A percentile compares a stretch with the other conserved stretches of the same genome.
Conservation (phyloP, 2,888 invertebrate species). For the Drosophila infuscata region DNA sequence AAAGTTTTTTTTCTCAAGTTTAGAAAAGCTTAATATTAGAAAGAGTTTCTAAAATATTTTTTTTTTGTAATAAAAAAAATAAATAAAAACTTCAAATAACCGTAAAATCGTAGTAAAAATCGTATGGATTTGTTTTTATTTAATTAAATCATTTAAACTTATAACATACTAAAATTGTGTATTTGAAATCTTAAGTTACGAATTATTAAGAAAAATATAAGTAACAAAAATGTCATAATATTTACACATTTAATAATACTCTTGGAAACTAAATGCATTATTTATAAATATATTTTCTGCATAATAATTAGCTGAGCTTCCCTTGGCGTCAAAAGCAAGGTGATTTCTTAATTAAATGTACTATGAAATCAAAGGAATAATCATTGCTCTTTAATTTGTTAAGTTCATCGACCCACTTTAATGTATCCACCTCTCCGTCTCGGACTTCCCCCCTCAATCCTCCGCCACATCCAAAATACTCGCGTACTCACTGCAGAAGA, state of each 20-base stretch:
- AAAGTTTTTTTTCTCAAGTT: not conserved
- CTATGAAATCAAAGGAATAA: not conserved
- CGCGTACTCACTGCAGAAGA: not conserved
- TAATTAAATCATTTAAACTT: not conserved
- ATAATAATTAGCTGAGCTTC: not conserved
- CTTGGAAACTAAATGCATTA: not conserved
- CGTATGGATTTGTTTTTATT: no score
- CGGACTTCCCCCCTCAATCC: not conserved
- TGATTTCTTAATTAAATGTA: not conserved
- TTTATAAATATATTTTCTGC: not conserved
- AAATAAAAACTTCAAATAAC: no score
- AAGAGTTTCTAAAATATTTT: not conserved
- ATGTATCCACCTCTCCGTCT: no score
- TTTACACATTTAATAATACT: no score
- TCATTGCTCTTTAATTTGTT: not conserved
- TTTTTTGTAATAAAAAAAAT: no score
- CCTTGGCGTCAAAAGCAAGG: not conserved
- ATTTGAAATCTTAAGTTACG: not conserved
- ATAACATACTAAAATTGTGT: accelerated
- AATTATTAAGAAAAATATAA: no score
- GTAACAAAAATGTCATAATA: no score
- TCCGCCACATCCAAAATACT: conserved; percentile 3
- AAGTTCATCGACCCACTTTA: not conserved
- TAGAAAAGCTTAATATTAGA: not conserved
- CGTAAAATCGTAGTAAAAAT: no score